A percentile compares a stretch with the other conserved stretches of the same genome.
These are phyloP conservation scores for Regulus satrapa DNA, from an alignment of 2,113 vertebrate genomes.

Conservation along the genomic window DNA sequence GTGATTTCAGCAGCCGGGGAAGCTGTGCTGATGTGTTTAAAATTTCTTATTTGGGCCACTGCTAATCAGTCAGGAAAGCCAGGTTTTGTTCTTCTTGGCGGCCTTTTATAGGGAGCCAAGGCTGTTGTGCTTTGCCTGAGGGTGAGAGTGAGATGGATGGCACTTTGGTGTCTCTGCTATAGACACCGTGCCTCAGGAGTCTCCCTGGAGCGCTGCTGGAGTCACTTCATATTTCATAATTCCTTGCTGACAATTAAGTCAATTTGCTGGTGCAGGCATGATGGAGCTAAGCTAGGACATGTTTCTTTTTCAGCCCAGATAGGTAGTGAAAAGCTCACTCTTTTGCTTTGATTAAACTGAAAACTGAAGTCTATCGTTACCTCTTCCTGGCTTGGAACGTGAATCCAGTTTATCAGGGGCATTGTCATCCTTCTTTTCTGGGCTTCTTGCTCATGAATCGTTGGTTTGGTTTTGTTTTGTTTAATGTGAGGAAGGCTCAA, in stretches of 20 bases:
- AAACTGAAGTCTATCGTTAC: not conserved
- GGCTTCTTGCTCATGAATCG: not conserved
- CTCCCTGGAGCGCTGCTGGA: not conserved
- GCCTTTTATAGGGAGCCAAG: not conserved
- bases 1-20: not conserved
- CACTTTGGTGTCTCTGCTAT: constrained; percentile 5
- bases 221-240: constrained; percentile 56
- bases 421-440: not conserved
- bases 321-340: not conserved
- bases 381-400: not conserved
- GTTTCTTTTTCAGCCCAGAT: constrained; percentile 4
- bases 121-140: not conserved
- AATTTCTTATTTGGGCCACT: not conserved
- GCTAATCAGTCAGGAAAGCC: not conserved
- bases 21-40: not conserved
- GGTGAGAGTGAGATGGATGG: constrained; percentile 4
- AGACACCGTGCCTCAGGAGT: not conserved
- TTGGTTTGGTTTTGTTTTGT: not conserved
- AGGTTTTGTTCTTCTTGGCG: not conserved
- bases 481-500: not conserved
- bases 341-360: not conserved
- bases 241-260: constrained; percentile 57
- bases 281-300: constrained; percentile 56
- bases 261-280: constrained; percentile 48
- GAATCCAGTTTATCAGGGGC: not conserved